Conservation (phyloP, 2,113 vertebrate genomes). For the Piaya cayana region DNA sequence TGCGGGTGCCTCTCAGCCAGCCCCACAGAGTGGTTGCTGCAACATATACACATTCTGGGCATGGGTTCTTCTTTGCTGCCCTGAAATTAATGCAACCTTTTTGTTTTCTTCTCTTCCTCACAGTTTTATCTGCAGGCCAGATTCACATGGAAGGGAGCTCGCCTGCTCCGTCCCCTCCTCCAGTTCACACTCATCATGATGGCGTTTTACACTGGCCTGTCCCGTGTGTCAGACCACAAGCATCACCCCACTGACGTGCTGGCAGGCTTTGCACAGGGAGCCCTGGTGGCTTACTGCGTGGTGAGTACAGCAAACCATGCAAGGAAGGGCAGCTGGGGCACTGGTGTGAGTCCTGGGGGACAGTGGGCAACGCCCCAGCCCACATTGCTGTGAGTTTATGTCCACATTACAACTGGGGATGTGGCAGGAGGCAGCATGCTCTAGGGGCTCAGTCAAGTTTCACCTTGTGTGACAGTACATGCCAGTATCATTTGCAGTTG, state of each 20-base stretch:
- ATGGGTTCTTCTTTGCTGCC: background rate
- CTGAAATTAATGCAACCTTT: background rate
- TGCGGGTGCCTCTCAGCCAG: accelerated
- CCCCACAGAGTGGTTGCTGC: background rate
- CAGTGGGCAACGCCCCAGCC: accelerated
- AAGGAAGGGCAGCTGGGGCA: accelerated
- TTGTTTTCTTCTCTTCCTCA: background rate
- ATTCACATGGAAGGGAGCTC: slow-evolving; percentile 92
- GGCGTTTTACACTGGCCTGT: slow-evolving; percentile 95
- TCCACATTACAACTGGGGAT: accelerated
- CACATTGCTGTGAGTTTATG: accelerated
- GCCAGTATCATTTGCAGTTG: background rate
- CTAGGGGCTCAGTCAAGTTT: accelerated
- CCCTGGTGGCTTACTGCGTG: slow-evolving; percentile 93
- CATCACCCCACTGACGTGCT: slow-evolving; percentile 93
- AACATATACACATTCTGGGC: accelerated
- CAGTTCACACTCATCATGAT: slow-evolving; percentile 98
- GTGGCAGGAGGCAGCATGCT: background rate
- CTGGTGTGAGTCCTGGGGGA: background rate
- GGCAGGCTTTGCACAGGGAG: slow-evolving; percentile 91
- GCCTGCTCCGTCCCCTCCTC: slow-evolving; percentile 90
- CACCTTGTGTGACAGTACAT: accelerated
- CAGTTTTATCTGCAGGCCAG: slow-evolving; percentile 97
- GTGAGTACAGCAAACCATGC: slow-evolving; percentile 73
- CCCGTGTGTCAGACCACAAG: slow-evolving; percentile 93